Conservation (phyloP, 2,113 vertebrate genomes). For the Passer domesticus region DNA sequence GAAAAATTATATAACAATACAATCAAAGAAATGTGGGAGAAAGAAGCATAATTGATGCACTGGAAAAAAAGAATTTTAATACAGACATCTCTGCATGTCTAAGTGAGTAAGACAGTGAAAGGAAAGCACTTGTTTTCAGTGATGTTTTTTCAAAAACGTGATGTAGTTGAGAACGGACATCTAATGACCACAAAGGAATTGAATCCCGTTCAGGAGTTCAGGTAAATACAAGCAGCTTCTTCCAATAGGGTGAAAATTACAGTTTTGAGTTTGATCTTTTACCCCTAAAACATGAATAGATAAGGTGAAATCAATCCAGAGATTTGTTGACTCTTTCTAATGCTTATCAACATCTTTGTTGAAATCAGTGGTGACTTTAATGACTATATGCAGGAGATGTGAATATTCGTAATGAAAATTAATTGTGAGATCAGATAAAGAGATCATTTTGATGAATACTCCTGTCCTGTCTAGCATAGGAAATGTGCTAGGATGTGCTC, state of each 20-base stretch:
- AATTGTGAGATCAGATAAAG: not conserved
- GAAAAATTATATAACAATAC: not conserved
- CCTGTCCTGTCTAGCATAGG: not conserved
- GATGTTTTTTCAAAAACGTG: not conserved
- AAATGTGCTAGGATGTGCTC: not conserved
- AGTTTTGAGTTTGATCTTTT: not conserved
- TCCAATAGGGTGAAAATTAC: not conserved
- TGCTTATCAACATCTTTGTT: not conserved
- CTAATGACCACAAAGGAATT: not conserved
- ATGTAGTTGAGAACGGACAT: not conserved
- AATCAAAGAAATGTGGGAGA: not conserved
- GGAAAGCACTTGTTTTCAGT: not conserved
- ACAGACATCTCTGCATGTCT: not conserved
- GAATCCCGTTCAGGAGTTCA: not conserved
- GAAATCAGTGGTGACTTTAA: not conserved
- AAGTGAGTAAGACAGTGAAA: not conserved
- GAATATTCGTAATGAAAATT: not conserved
- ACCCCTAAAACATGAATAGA: not conserved
- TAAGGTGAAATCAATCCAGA: not conserved
- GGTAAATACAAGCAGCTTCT: not conserved
- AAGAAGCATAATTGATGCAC: not conserved
- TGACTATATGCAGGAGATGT: not conserved
- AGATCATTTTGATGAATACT: not conserved
- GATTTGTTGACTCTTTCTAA: not conserved
- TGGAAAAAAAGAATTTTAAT: not conserved